Conservation (phyloP, 2,888 invertebrate species). For the Platycheirus albimanus region DNA sequence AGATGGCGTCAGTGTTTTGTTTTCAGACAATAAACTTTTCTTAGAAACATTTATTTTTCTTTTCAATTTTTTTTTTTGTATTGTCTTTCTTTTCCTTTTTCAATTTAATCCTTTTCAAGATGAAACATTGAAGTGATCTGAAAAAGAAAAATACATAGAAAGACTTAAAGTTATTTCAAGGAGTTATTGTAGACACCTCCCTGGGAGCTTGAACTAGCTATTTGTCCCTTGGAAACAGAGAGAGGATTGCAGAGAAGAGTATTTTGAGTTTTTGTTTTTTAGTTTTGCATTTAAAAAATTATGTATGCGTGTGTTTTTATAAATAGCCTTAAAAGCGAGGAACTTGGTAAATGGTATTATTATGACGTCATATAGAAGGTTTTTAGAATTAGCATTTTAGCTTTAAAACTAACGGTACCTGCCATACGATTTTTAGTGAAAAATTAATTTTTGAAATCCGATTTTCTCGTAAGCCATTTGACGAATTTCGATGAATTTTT, state of each 20-base stretch:
- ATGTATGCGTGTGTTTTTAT: not conserved
- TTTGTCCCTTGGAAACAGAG: no score
- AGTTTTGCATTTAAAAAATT: no score
- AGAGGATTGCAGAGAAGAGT: no score
- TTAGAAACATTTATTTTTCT: constrained; percentile 47
- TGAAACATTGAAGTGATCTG: constrained; percentile 13
- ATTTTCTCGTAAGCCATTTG: no score
- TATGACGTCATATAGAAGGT: no score
- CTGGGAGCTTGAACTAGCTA: not conserved
- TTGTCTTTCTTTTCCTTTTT: not conserved
- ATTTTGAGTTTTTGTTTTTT: no score
- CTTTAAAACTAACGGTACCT: no score
- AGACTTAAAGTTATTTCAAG: not conserved
- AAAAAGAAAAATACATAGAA: constrained; percentile 10
- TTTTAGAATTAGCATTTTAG: no score
- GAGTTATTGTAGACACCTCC: not conserved
- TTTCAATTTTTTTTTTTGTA: constrained; percentile 62
- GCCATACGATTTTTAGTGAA: no score
- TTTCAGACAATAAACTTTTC: constrained; percentile 63
- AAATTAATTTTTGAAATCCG: no score
- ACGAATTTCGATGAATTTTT: no score
- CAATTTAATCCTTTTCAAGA: constrained; percentile 39
- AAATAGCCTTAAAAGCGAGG: not conserved
- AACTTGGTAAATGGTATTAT: no score
- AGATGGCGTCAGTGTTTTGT: constrained; percentile 54